Percentiles rank a stretch among this genome's conserved stretches.
These are phyloP conservation scores for Hemiscyllium ocellatum DNA, from an alignment of 2,113 vertebrate genomes.

Conservation along the genomic window DNA sequence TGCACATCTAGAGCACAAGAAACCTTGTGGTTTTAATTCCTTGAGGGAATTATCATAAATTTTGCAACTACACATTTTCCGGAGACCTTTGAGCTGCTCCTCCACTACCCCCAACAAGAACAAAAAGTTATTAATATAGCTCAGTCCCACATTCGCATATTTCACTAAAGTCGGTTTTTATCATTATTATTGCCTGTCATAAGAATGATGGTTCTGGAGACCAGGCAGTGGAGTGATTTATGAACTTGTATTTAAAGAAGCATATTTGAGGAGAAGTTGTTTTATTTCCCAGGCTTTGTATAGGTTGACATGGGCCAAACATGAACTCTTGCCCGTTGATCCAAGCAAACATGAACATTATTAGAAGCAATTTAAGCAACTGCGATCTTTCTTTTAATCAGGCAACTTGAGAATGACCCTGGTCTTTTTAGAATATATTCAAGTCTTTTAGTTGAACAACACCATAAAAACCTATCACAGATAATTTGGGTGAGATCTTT, in stretches of 20 bases:
- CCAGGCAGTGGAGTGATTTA: neutral
- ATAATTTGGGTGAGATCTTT: no score
- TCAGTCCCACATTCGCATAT: neutral
- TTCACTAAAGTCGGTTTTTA: neutral
- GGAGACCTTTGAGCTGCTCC: neutral
- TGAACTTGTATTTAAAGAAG: neutral
- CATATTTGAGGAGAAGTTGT: neutral
- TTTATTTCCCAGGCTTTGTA: slow-evolving; percentile 21
- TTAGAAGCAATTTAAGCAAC: neutral
- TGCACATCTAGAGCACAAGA: neutral
- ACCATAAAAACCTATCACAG: neutral
- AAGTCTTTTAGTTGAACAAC: neutral
- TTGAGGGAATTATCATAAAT: neutral
- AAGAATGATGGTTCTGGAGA: neutral
- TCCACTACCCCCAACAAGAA: neutral
- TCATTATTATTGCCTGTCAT: neutral
- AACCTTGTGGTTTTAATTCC: neutral
- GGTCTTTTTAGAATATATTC: neutral
- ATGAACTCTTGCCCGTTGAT: neutral
- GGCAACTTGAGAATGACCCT: neutral
- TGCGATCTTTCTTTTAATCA: neutral
- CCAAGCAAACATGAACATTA: neutral
- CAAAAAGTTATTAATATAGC: neutral
- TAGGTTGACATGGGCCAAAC: neutral
- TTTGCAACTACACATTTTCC: neutral